Percentiles rank a stretch among this genome's conserved stretches.
These are phyloP conservation scores for Lepus timidus DNA, from an alignment of 2,113 vertebrate genomes.

Conservation along the genomic window DNA sequence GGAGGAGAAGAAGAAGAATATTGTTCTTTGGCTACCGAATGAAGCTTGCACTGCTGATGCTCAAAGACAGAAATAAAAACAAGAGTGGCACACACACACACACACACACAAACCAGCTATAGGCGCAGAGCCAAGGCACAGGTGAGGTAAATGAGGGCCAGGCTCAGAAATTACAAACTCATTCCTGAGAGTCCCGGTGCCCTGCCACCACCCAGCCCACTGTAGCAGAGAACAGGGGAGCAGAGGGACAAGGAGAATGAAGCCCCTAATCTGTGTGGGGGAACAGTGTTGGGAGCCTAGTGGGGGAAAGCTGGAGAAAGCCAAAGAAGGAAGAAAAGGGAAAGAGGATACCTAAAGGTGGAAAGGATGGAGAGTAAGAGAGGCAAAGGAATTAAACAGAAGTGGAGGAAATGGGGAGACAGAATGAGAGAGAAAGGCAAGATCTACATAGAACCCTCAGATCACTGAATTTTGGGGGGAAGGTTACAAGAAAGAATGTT, in stretches of 20 bases:
- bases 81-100: neutral
- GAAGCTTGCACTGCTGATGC: too few relatives aligned
- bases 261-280: neutral
- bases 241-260: neutral
- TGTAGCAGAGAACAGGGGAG: neutral
- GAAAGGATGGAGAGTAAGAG: neutral
- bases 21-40: too few relatives aligned
- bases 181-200: neutral
- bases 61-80: too few relatives aligned
- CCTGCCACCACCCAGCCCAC: neutral
- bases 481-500: conserved; percentile 76
- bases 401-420: neutral
- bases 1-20: too few relatives aligned
- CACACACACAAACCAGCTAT: neutral
- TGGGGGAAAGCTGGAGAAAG: neutral
- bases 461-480: conserved; percentile 71
- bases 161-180: neutral
- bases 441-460: conserved; percentile 77
- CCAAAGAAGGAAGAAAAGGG: neutral
- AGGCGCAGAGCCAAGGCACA: neutral
- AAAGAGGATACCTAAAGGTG: neutral
- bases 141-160: neutral
- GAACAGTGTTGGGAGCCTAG: too few relatives aligned
- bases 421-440: conserved; percentile 42
- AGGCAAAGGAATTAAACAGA: neutral